Conservation (phyloP, 2,113 vertebrate species). For the Cichladusa arquata region DNA sequence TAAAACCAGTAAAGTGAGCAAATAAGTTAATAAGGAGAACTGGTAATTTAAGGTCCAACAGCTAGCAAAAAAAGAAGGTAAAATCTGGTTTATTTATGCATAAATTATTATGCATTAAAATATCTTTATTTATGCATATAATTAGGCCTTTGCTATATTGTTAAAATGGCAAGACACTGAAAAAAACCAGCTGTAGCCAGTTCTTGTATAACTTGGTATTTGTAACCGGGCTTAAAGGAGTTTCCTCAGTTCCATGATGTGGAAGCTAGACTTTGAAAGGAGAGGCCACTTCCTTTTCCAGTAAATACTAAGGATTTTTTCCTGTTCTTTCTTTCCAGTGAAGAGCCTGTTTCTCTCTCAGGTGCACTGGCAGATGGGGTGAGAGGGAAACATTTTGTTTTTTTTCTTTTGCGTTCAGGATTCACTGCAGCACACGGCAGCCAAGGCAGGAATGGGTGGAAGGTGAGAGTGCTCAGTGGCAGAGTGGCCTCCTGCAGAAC, state of each 20-base stretch:
- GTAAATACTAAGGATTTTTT: not conserved
- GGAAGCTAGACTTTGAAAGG: not conserved
- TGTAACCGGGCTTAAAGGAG: not conserved
- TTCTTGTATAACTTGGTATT: not conserved
- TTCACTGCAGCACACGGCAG: fast-evolving
- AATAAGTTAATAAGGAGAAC: not conserved
- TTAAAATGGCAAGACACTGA: not conserved
- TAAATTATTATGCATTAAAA: not conserved
- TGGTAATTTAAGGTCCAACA: not conserved
- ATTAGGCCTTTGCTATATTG: not conserved
- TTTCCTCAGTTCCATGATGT: not conserved
- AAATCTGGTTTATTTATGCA: not conserved
- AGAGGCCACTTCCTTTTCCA: not conserved
- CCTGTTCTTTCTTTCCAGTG: not conserved
- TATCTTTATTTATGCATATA: not conserved
- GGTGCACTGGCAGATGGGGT: not conserved
- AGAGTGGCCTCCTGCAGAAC: not conserved
- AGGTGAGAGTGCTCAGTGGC: not conserved
- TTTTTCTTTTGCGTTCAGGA: not conserved
- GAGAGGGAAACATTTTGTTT: not conserved
- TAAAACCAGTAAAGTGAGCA: not conserved
- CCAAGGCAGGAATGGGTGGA: too few relatives aligned
- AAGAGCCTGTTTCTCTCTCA: not conserved
- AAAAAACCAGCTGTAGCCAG: not conserved
- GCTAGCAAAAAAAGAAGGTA: not conserved